These are phyloP conservation scores for Trinorchestia longiramus DNA, from an alignment of 1,140 invertebrate genomes.

Conservation along the genomic window DNA sequence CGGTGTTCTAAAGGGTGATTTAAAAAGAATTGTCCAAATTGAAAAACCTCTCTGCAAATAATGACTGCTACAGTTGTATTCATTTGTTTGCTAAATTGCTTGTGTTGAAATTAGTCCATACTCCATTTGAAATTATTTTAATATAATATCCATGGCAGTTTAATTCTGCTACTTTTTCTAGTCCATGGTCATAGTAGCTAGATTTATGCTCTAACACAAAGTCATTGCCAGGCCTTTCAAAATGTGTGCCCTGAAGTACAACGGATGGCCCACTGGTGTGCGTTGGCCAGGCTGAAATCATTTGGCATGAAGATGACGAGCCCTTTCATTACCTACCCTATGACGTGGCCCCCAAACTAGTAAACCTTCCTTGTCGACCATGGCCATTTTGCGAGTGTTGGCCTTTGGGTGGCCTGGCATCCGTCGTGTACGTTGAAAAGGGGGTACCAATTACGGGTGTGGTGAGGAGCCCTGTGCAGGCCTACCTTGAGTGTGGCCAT, in stretches of 20 bases:
- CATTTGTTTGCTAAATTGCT: slow-evolving; percentile 4
- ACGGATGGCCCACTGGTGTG: slow-evolving; percentile 24
- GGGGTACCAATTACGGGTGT: slow-evolving; percentile 20
- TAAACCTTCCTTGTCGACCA: background rate
- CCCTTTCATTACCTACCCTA: slow-evolving; percentile 41
- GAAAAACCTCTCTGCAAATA: background rate
- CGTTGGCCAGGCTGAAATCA: slow-evolving; percentile 25
- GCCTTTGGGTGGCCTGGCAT: background rate
- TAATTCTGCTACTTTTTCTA: background rate
- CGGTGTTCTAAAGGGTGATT: slow-evolving; percentile 11
- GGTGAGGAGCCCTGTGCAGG: slow-evolving; percentile 35
- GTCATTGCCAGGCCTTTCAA: slow-evolving; percentile 37
- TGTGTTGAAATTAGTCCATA: background rate
- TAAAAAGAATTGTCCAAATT: background rate
- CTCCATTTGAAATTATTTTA: background rate
- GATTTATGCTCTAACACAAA: slow-evolving; percentile 19
- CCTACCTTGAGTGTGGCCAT: background rate
- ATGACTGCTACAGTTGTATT: background rate
- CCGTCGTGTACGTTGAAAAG: background rate
- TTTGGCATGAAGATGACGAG: slow-evolving; percentile 4
- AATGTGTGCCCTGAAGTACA: slow-evolving; percentile 39
- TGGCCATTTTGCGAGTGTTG: slow-evolving; percentile 13
- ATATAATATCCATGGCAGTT: background rate
- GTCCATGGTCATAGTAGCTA: background rate
- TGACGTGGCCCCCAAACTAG: background rate